Base-by-base conservation (phyloP, 1,140 invertebrate species). In the Heliconius congener region DNA sequence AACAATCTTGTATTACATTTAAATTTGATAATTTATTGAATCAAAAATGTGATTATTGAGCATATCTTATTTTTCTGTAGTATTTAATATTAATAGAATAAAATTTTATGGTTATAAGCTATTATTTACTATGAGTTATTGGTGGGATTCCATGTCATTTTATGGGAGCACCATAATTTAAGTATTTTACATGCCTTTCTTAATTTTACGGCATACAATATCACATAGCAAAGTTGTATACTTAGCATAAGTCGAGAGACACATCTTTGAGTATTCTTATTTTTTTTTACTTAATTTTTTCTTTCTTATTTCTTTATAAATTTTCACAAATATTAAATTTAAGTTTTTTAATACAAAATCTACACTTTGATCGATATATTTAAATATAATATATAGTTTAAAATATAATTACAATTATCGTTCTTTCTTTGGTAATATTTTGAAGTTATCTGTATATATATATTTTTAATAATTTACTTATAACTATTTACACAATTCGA, bases 171-270 rank as follows among this genome's bases (percentile, higher is more conserved):
- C 60, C 74, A 76, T 70, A 70, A 39, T 76, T 76, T 18, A 23
- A 30, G 30, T 76, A 34, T 76, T 76, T 76, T 70, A 76, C 74
- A 76, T 76, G 57, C 74, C 74, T 66, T 74, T 66, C 2, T 34
- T 42, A 55, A 23, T 75, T 75, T 75, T 18, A 27, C 39, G 39
- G 74, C 60, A 75, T 60, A 46, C 30, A 75, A 75, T 75, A 75
- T 75, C 74, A 75, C 74, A 75, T 60, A 13, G 23, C 55, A 39
- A 75, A 55, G 34, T 75, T 66, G 55, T 75, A 60, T 42, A 75
- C 74, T 55, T 60, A 76, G 75, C 70, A 76, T 42, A 27, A 4
- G 9, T 66, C 60, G 3, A 66, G 60, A 66, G 60, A 66, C 60
- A 27, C 57, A 66, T 30, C 13, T 66, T 57, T 30, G 60, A 66